Percentiles rank a stretch among this genome's conserved stretches.
Evolutionary conservation across 2,888 invertebrate species (phyloP).

Genomic region (Diloba caeruleocephala): DNA sequence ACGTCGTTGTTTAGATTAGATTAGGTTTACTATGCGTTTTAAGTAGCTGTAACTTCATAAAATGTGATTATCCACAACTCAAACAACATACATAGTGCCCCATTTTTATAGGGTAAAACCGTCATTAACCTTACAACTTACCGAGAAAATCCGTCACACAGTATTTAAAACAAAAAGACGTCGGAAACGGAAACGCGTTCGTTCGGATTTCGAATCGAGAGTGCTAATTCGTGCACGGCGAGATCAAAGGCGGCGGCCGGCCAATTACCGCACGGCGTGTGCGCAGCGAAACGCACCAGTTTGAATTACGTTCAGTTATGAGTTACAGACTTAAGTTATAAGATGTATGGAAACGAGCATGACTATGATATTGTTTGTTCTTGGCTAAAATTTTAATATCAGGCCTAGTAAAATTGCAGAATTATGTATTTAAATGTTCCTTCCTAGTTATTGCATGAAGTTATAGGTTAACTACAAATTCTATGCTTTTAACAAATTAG

Average conservation of each 20-base stretch:
- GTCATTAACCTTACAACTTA: constrained; percentile 33
- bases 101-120: constrained; percentile 41
- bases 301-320: constrained; percentile 58
- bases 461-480: too few species aligned
- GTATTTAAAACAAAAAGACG: constrained; percentile 54
- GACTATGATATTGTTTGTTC: too few species aligned
- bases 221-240: constrained; percentile 81
- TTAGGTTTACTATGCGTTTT: not conserved
- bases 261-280: constrained; percentile 77
- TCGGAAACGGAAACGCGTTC: constrained; percentile 75
- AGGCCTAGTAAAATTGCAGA: too few species aligned
- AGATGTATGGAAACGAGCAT: constrained; percentile 2
- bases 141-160: constrained; percentile 45
- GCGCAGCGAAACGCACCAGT: constrained; percentile 79
- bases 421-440: too few species aligned
- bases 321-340: constrained; percentile 34
- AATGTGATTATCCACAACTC: constrained; percentile 6
- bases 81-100: constrained; percentile 13
- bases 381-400: too few species aligned
- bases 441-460: too few species aligned
- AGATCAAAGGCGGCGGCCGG: constrained; percentile 77
- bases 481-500: too few species aligned
- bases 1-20: not conserved
- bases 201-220: constrained; percentile 69
- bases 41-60: constrained; percentile 15